Conservation (phyloP, 2,113 vertebrate species). For the Eudorcas thomsonii region DNA sequence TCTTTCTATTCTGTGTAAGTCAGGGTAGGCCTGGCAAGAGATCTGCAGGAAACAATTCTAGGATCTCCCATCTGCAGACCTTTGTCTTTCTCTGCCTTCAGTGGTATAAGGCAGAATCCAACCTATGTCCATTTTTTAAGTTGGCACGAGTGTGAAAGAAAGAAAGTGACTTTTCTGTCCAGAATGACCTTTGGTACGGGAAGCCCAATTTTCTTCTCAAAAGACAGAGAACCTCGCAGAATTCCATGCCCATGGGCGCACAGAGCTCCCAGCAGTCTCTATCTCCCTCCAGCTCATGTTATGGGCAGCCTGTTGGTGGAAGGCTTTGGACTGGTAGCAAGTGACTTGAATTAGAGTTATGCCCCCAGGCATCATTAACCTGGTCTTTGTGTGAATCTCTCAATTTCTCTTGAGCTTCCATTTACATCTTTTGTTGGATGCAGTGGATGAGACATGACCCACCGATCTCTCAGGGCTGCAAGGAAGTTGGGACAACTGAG, state of each 20-base stretch:
- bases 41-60: neutral
- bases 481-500: neutral
- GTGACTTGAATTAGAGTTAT: neutral
- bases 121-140: neutral
- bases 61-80: neutral
- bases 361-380: neutral
- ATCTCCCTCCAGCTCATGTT: neutral
- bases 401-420: neutral
- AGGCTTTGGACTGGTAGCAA: neutral
- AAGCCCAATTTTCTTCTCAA: neutral
- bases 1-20: neutral
- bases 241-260: rapidly evolving
- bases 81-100: neutral
- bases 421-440: neutral
- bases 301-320: neutral
- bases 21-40: neutral
- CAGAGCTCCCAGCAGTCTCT: neutral
- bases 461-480: neutral
- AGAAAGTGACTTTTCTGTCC: neutral
- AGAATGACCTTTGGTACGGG: neutral
- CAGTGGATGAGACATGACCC: neutral
- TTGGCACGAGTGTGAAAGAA: neutral
- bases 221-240: neutral
- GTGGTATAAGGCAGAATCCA: neutral
- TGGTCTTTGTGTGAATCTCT: neutral